Evolutionary conservation across 2,113 vertebrate genomes (phyloP), one percentile per base, ranked within the genome.

Genomic region (Catharus fuscescens): DNA sequence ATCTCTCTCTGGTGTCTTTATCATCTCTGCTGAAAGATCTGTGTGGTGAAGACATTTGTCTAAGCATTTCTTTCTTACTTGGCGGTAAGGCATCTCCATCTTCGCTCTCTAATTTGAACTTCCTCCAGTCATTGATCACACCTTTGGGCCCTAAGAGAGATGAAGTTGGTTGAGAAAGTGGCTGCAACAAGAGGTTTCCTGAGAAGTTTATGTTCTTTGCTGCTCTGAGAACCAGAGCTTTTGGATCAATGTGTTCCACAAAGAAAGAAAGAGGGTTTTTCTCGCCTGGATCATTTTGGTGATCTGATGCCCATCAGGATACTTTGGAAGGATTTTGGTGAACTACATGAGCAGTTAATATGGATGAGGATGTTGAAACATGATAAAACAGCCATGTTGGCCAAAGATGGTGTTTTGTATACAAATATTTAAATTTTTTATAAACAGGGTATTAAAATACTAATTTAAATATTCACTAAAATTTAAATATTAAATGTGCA

Each of bases 101-200:
- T 98, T 99, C 98, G 5, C 99, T 99, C 95, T 99, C 99, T 96
- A 99, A 82, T 86, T 99, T 99, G 96, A 99, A 99, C 95, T 98
- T 99, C 91, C 99, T 99, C 99, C 99, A 99, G 96, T 99, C 99
- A 93, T 98, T 98, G 96, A 99, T 99, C 80, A 99, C 99, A 21
- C 99, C 99, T 97, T 99, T 99, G 86, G 99, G 99, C 71, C 99
- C 99, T 99, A 73, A 24, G 87, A 95, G 76, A 89, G 72, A 89
- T 44, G 14, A 29, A 66, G 18, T 2, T 70, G 50, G 40, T 9
- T 94, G 67, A 95, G 59, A 88, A 83, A 65, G 44, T 53, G 48
- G 5, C 65, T 87, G 59, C 71, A 60, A 45, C 23, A n/a, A 42
- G 23, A 52, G 32, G 2, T 36, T 77, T 31, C 61, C 70, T 61